Base-by-base conservation (phyloP, 1,140 invertebrate genomes). In the Oreohelix idahoensis region DNA sequence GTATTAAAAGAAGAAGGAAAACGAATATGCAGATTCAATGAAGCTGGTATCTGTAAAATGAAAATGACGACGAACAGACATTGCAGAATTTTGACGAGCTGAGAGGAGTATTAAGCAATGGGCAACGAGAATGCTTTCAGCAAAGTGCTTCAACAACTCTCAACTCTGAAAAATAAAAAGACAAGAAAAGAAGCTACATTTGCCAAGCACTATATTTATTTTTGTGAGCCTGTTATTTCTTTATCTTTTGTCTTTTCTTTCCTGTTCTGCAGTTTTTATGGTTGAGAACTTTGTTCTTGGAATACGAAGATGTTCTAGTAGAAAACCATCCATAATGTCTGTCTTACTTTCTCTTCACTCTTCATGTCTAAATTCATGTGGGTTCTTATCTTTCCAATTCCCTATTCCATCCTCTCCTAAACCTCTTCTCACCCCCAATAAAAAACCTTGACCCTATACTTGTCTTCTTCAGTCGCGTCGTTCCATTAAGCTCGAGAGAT, bases 371-470 rank as follows among this genome's bases (percentile, higher is more conserved):
- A 11, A 11, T 66, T 66, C 8, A 32, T 17, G n/a, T 32, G 17
- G 0, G n/a, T n/a, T 66, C 63, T 66, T 66, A 66, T 66, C 63
- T 66, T 66, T 66, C 63, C 29, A 29, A 66, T 35, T 66, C 29
- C 63, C 29, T 2, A 66, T 66, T 35, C 29, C 29, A 66, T 66
- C 63, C n/a, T 66, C 29, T 66, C 29, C 5, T 66, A 29, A 66
- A n/a, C 63, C 29, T 35, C 63, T 66, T 66, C 29, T 32, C n/a
- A 26, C 29, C n/a, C n/a, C 13, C 53, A 58, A 15, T 13, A 58
- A 66, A 66, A 66, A 66, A 29, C 29, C n/a, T 66, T 66, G 63
- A 66, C 63, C 63, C 29, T 11, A 11, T 66, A 66, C 63, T 66
- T 66, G n/a, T 32, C 29, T 13, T 4, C 63, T 5, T 23, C n/a